Conservation (phyloP, 2,888 invertebrate genomes). For the Clistopyga incitator region DNA sequence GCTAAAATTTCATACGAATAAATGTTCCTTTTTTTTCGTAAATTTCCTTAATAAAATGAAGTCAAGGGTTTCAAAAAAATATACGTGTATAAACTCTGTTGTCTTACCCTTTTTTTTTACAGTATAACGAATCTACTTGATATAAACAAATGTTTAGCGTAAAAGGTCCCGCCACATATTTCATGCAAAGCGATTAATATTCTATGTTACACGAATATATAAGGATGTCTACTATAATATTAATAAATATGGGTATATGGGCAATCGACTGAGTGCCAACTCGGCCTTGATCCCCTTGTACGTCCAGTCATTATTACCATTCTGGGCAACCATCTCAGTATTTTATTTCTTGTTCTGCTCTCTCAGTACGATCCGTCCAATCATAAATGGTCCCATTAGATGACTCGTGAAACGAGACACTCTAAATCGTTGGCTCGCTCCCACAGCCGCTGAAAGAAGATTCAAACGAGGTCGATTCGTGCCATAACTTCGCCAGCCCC, state of each 20-base stretch:
- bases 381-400: constrained; percentile 55
- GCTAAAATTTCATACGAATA: no score
- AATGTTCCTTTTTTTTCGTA: no score
- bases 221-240: background rate
- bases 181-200: background rate
- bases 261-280: constrained; percentile 51
- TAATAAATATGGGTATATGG: constrained; percentile 25
- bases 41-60: no score
- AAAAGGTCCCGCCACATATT: background rate
- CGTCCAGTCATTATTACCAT: constrained; percentile 41
- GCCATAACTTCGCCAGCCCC: background rate
- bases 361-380: constrained; percentile 35
- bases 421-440: constrained; percentile 53
- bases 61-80: no score
- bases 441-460: constrained; percentile 3
- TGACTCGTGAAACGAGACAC: constrained; percentile 57
- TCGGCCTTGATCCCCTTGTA: constrained; percentile 27
- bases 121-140: no score
- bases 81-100: no score
- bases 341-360: constrained; percentile 19
- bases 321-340: constrained; percentile 8
- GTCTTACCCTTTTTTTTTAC: no score
- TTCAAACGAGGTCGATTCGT: constrained; percentile 39
- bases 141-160: no score
- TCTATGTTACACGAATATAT: background rate